These are phyloP conservation scores for Coelopa frigida DNA, from an alignment of 1,140 invertebrate genomes.

Conservation along the genomic window DNA sequence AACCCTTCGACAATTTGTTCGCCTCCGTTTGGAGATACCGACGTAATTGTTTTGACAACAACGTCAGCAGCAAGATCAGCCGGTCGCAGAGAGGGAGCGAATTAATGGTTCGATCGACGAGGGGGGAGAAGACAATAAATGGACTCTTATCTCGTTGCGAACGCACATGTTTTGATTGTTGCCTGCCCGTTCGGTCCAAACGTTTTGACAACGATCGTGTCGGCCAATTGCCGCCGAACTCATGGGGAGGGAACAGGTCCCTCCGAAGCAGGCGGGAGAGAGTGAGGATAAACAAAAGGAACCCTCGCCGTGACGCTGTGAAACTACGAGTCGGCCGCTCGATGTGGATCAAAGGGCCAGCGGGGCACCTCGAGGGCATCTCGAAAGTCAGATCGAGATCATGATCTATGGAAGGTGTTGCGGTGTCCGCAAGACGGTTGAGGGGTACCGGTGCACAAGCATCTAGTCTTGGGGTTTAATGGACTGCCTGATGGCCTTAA, in stretches of 20 bases:
- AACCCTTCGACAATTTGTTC: slow-evolving; percentile 34
- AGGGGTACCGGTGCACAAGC: too few relatives aligned
- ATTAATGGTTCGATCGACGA: too few relatives aligned
- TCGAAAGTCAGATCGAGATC: neutral
- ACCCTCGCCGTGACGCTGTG: neutral
- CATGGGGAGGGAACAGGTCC: slow-evolving; percentile 3
- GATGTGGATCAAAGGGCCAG: slow-evolving; percentile 4
- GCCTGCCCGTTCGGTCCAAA: neutral
- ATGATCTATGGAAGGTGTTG: slow-evolving; percentile 10
- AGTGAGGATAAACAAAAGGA: neutral
- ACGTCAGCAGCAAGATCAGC: neutral
- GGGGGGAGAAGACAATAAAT: neutral
- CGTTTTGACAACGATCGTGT: too few relatives aligned
- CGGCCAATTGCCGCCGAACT: slow-evolving; percentile 6
- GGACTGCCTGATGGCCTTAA: too few relatives aligned
- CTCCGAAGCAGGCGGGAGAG: slow-evolving; percentile 2
- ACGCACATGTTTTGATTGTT: slow-evolving; percentile 8
- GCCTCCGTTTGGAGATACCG: slow-evolving; percentile 30
- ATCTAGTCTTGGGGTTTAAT: too few relatives aligned
- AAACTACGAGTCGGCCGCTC: slow-evolving; percentile 1
- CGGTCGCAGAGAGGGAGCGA: too few relatives aligned
- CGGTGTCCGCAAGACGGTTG: too few relatives aligned
- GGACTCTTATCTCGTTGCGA: slow-evolving; percentile 1
- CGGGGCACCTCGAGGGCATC: neutral
- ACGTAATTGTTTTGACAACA: slow-evolving; percentile 40